Base-by-base conservation (phyloP, 2,113 vertebrate species). In the Menidia beryllina region DNA sequence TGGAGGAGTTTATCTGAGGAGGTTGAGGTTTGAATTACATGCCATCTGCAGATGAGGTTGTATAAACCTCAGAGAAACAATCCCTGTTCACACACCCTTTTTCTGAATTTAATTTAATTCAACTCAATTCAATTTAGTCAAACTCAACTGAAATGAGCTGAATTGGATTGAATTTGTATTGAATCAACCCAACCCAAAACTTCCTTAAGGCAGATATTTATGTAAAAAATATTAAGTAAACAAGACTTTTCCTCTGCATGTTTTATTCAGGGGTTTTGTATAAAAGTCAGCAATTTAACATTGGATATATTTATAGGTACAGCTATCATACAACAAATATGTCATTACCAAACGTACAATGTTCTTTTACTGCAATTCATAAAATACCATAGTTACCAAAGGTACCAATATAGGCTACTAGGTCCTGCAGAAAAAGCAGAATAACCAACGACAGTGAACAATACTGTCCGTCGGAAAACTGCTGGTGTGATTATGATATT, bases 321-420 rank as follows among this genome's bases (percentile, higher is more conserved):
- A 90, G 70, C 82, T 92, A 90, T 91, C 77, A 91, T 91, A 91
- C 88, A 92, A 89, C 88, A 91, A 91, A 86, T 88, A 89, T 87
- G 71, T 83, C 82, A 90, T 89, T 86, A 90, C 87, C 89, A 90
- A 93, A 91, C 87, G 59, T 88, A 92, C 85, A 92, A 87, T 87
- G 71, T 89, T 87, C 85, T 81, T 89, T 90, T 84, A 86, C 84
- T 86, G 84, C 78, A 86, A 88, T 84, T 87, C 84, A 83, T 88
- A 89, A 91, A 92, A 91, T 91, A 91, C 85, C 88, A 89, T 86
- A 89, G 83, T 87, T 88, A 86, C 83, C 88, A 91, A 91, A 90
- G 87, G 91, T 93, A 93, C 91, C 91, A 90, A 90, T 88, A 86
- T 84, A 81, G 81, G 86, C 87, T 86, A 88, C 85, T 63, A 80